Evolutionary conservation across 2,113 vertebrate species (phyloP), one percentile per base, ranked within the genome.

Genomic region (Scolopax mira): DNA sequence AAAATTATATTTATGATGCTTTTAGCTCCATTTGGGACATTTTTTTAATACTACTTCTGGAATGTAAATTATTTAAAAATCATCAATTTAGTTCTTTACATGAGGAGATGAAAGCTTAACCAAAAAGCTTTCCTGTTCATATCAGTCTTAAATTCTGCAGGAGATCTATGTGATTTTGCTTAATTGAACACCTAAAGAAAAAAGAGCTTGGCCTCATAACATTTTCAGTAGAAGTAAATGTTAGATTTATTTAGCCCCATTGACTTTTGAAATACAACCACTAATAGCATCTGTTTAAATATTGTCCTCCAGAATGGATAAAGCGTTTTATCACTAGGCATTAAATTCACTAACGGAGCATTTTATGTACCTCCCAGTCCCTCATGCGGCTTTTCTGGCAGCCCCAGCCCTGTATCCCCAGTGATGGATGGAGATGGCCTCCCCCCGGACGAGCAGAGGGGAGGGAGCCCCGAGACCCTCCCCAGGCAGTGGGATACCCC

Each of bases 231-330:
- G 94, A 96, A 97, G 94, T 95, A 89, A 96, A 96, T 95, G 97
- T 95, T 93, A 88, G 96, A 98, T 96, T 96, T 97, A 97, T 97
- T 94, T 98, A 97, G 90, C 94, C 66, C 80, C 85, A 52, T 72
- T 96, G 96, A 92, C 95, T 97, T 97, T 93, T 96, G 96, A 97
- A 98, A 97, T 96, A 95, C 87, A 93, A 85, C 95, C 83, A 23
- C 96, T 98, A 97, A 97, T 96, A 94, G 96, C 96, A 95, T 94
- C 94, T 96, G 91, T 97, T 97, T 95, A 97, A 98, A 97, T 95
- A 87, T 73, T 94, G 84, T 94, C 93, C 93, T 96, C 94, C n/a
- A 33, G 95, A 96, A 87, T 6, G 87, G 93, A 71, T 73, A 80
- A 91, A 92, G 78, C 8, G 6, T 83, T 77, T 72, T 92, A 94